Base-by-base conservation (phyloP, 2,888 invertebrate species). In the Euplexia lucipara region DNA sequence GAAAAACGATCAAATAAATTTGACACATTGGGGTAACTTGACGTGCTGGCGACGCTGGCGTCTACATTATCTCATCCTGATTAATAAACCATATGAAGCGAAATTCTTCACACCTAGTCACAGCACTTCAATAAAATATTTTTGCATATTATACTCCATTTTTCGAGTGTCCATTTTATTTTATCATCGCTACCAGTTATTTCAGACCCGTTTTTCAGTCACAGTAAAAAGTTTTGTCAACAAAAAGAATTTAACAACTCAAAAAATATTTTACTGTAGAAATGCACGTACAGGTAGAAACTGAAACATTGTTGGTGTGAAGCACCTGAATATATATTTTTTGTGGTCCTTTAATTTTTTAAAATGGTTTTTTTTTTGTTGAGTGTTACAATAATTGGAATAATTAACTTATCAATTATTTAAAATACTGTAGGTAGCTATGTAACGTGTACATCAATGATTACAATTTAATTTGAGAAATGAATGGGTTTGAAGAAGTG, bases 171-270 rank as follows among this genome's bases (percentile, higher is more conserved):
- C 16, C 6, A 14, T 45, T 12, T 7, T 22, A 41, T 44, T 44
- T 26, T 26, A 22, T 9, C 7, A 8, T n/a, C 1, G 22, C 2
- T 37, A 16, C 10, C 20, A 64, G 35, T 62, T 57, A 70, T 76
- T 58, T 26, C 39, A 32, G 35, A 12, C 14, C 34, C 32, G 10
- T 68, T 12, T 56, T 57, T 57, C 14, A 59, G 18, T 22, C 10
- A 37, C 34, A 32, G 8, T 35, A 44, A 64, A 64, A 70, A 45
- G 8, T 35, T 63, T 20, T 7, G 12, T 12, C 12, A 12, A 2
- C 14, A 34, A 54, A 57, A 70, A 56, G 16, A 54, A 75, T 70
- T 52, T 59, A 16, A 30, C 49, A 37, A 39, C 42, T 39, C 14
- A 10, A 37, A 51, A 54, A 41, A 53, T 20, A 37, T 49, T 59